phyloP scores from a whole-genome alignment of 2,888 invertebrate species.

The Phlogophora meticulosa region DNA sequence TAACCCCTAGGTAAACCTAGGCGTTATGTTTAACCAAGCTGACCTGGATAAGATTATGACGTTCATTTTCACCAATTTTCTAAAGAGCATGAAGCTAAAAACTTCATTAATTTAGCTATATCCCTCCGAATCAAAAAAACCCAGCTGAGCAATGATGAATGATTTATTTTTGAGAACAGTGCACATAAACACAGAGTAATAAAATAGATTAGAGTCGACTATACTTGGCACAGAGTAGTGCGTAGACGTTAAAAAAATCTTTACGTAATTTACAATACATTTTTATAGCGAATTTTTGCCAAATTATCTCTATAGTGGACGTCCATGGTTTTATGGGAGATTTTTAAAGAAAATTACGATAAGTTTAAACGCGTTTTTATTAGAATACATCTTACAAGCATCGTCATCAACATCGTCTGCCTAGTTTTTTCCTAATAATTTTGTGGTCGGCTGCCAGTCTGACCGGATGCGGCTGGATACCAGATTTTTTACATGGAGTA shows the following conservation, averaged over 20 bases:
- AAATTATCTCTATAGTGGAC: slow-evolving; percentile 34
- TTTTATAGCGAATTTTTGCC: slow-evolving; percentile 46
- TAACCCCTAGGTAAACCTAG: too few relatives aligned
- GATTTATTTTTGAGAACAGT: slow-evolving; percentile 15
- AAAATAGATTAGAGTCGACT: slow-evolving; percentile 35
- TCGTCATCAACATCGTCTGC: too few relatives aligned
- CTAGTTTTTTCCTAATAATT: too few relatives aligned
- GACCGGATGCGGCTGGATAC: too few relatives aligned
- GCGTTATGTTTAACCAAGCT: too few relatives aligned
- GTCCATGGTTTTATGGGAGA: slow-evolving; percentile 13
- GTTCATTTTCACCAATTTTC: too few relatives aligned
- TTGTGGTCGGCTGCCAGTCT: too few relatives aligned
- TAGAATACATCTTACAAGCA: too few relatives aligned
- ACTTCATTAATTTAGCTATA: neutral
- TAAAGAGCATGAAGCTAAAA: neutral
- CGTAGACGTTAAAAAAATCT: slow-evolving; percentile 28
- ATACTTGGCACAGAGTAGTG: slow-evolving; percentile 41
- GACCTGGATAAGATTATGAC: too few relatives aligned
- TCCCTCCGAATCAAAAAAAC: neutral
- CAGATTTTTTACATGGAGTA: too few relatives aligned
- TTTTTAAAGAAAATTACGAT: slow-evolving; percentile 5
- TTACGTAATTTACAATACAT: slow-evolving; percentile 27
- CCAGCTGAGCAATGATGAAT: slow-evolving; percentile 1
- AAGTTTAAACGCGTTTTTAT: too few relatives aligned
- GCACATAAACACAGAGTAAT: slow-evolving; percentile 21